Evolutionary conservation across 2,113 vertebrate genomes (phyloP), one percentile per base, ranked within the genome.

Genomic region (Sterna hirundo): DNA sequence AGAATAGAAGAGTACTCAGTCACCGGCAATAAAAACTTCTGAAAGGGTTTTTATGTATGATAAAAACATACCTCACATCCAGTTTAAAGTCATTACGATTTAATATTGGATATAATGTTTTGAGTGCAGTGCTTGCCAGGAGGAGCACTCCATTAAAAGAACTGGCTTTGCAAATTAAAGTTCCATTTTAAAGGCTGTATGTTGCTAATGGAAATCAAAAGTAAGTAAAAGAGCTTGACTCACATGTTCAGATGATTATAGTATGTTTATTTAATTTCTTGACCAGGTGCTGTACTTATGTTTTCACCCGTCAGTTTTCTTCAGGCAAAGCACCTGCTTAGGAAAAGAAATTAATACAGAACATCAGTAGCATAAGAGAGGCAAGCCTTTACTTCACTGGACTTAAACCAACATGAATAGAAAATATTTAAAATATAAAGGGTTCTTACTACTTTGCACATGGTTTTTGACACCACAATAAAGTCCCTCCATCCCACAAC

Each of bases 261-360:
- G 11, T 3, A 5, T 79, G 62, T 58, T 88, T 76, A 58, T 93
- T 83, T 83, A 80, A 85, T 92, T 88, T 86, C 83, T 90, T 91
- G 83, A 78, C 64, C 76, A 86, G 80, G 66, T 96, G 40, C 32
- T 57, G 27, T 55, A 40, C 25, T 94, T 87, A 47, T 64, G n/a
- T 81, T 88, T 88, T 83, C 52, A 86, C 34, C 51, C 83, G 55
- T 47, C 0, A 0, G 26, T 52, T 93, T 90, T 96, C 85, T 94
- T 95, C 88, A 88, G 85, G 90, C 57, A 95, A 96, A 96, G 75
- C 75, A 95, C 15, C 90, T 94, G 87, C 19, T 87, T 76, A 76
- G 57, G 49, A 90, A 90, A 36, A 65, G 7, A 91, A 86, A 75
- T 78, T 79, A 93, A 94, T 71, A 44, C 12, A 66, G n/a, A 71